phyloP scores from a whole-genome alignment of 2,888 invertebrate genomes.

The Autographa gamma region DNA sequence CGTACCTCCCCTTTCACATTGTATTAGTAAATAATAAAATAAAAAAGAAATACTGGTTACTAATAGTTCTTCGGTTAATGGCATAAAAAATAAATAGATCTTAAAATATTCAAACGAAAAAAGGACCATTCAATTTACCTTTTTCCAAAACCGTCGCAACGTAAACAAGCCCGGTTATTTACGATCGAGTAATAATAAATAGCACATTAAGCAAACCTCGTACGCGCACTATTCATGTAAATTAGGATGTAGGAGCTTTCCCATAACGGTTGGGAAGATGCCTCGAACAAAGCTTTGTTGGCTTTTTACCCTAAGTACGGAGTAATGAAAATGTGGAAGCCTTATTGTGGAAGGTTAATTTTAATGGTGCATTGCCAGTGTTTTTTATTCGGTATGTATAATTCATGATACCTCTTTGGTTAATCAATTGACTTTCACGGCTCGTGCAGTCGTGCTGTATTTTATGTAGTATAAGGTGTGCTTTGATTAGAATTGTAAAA shows the following conservation, averaged over 20 bases:
- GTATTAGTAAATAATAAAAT: too few species aligned
- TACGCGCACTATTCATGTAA: constrained; percentile 75
- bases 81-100: too few species aligned
- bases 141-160: neutral
- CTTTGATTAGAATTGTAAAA: constrained; percentile 1
- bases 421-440: constrained; percentile 4
- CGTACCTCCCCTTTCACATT: neutral
- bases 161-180: constrained; percentile 20
- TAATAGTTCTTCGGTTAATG: too few species aligned
- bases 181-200: constrained; percentile 61
- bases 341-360: too few species aligned
- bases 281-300: constrained; percentile 73
- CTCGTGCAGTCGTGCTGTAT: constrained; percentile 4
- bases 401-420: constrained; percentile 1
- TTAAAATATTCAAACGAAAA: neutral
- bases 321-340: constrained; percentile 75
- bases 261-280: constrained; percentile 65
- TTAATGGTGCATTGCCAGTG: neutral
- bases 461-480: neutral
- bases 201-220: constrained; percentile 62
- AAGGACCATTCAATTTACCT: neutral
- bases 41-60: too few species aligned
- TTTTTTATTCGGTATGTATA: constrained; percentile 4
- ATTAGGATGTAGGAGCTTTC: constrained; percentile 73
- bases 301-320: constrained; percentile 70